phyloP scores from a whole-genome alignment of 2,888 invertebrate genomes.

The Rhagonycha fulva region DNA sequence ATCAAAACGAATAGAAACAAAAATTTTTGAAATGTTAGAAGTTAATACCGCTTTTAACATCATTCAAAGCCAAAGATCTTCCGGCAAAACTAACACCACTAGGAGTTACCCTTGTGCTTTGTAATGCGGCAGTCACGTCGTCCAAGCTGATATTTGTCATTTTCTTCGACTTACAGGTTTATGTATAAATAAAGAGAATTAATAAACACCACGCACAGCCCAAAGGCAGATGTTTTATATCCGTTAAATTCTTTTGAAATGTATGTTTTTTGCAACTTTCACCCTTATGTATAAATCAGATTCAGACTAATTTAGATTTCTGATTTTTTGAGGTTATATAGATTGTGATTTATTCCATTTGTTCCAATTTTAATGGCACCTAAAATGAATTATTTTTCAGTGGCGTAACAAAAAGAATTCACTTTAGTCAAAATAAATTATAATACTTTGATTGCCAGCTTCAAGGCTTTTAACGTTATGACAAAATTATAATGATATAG shows the following conservation, averaged over 20 bases:
- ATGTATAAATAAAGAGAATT: neutral
- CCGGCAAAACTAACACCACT: constrained; percentile 82
- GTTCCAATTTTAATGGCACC: neutral
- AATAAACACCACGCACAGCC: neutral
- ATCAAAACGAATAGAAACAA: constrained; percentile 11
- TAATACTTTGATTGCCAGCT: too few relatives aligned
- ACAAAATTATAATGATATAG: too few relatives aligned
- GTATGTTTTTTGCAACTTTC: neutral
- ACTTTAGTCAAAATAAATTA: too few relatives aligned
- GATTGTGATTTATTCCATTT: neutral
- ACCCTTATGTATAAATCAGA: neutral
- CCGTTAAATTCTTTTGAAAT: constrained; percentile 5
- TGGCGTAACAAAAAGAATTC: too few relatives aligned
- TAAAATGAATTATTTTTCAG: neutral
- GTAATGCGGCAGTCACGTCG: constrained; percentile 59
- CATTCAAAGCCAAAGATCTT: constrained; percentile 76
- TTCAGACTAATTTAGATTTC: neutral
- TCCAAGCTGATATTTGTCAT: constrained; percentile 50
- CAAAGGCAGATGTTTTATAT: constrained; percentile 1
- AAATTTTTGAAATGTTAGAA: constrained; percentile 7
- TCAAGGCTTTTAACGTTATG: too few relatives aligned
- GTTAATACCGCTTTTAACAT: constrained; percentile 75
- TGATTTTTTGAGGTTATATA: neutral
- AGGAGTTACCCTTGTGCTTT: constrained; percentile 54
- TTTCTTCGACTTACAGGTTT: neutral